Conservation (phyloP, 2,113 vertebrate species). For the Aldabrachelys gigantea region DNA sequence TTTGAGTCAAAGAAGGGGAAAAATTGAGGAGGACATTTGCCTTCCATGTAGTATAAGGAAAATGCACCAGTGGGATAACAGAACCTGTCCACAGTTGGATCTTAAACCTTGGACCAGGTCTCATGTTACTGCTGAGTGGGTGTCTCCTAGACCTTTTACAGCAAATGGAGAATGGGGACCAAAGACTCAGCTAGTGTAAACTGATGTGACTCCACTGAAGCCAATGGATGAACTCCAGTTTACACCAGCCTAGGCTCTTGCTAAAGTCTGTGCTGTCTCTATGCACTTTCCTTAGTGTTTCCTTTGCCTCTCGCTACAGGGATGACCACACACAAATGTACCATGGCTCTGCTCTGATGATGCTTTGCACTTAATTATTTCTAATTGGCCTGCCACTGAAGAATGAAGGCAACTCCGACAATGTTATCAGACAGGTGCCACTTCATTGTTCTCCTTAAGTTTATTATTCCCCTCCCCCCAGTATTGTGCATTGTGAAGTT, state of each 20-base stretch:
- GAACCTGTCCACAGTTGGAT: not conserved
- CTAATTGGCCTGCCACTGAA: not conserved
- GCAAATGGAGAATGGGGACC: not conserved
- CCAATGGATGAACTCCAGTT: not conserved
- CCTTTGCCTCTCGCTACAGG: not conserved
- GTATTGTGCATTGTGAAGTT: not conserved
- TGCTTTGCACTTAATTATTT: not conserved
- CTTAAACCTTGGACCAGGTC: not conserved
- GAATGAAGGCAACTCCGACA: fast-evolving
- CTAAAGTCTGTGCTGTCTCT: not conserved
- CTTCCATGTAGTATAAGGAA: not conserved
- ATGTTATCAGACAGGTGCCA: not conserved
- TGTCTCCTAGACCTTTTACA: not conserved
- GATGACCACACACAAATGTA: not conserved
- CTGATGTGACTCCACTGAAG: not conserved
- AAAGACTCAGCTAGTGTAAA: not conserved
- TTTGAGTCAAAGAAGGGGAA: not conserved
- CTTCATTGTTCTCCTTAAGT: not conserved
- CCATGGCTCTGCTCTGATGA: not conserved
- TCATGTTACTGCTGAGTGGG: not conserved
- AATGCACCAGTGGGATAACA: not conserved
- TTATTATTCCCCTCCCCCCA: not conserved
- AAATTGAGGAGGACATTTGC: not conserved
- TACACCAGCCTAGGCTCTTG: not conserved
- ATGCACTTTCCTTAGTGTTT: not conserved